Conservation (phyloP, 2,888 invertebrate genomes). For the Drosophila phalerata region DNA sequence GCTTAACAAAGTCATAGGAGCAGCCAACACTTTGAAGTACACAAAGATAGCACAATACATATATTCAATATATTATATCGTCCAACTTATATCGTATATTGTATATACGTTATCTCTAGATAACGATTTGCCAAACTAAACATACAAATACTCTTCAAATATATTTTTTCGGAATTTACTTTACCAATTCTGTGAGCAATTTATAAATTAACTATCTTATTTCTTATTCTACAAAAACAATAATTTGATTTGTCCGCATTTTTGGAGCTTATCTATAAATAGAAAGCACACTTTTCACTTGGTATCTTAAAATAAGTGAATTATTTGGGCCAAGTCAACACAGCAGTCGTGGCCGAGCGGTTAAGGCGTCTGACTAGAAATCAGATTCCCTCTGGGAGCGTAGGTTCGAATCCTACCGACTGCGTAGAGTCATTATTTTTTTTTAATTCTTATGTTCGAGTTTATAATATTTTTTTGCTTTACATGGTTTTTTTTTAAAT, state of each 20-base stretch:
- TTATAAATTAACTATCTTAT: neutral
- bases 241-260: neutral
- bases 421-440: slow-evolving; percentile 86
- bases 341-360: slow-evolving; percentile 70
- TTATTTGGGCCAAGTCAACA: rapidly evolving
- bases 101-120: neutral
- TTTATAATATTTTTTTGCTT: no score
- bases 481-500: no score
- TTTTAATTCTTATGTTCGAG: neutral
- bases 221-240: neutral
- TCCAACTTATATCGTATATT: neutral
- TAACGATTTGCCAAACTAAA: neutral
- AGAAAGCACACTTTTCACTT: neutral
- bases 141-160: neutral
- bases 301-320: neutral
- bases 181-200: neutral
- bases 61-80: neutral
- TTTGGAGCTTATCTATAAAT: neutral
- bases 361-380: slow-evolving; percentile 82
- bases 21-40: slow-evolving; percentile 4
- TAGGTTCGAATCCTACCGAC: slow-evolving; percentile 95
- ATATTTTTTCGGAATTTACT: neutral
- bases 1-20: neutral
- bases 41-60: neutral
- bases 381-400: slow-evolving; percentile 93